Conservation (phyloP, 2,113 vertebrate genomes). For the Odobenus rosmarus region DNA sequence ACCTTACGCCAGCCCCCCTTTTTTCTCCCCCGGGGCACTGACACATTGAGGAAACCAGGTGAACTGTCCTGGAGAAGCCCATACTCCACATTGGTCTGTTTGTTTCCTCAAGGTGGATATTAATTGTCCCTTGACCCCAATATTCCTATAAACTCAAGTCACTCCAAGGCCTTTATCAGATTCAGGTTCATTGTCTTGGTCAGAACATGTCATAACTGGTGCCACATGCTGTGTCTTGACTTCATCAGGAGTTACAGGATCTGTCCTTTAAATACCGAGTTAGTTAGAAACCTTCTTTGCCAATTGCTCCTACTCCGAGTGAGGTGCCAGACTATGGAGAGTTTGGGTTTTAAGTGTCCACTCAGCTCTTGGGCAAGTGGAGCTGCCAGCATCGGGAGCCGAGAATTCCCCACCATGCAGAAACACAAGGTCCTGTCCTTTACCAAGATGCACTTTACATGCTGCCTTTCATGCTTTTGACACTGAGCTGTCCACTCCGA, state of each 20-base stretch:
- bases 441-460: conserved; percentile 45
- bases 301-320: not conserved
- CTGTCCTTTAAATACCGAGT: not conserved
- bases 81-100: not conserved
- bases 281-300: not conserved
- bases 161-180: not conserved
- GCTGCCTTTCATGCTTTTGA: conserved; percentile 53
- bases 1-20: not conserved
- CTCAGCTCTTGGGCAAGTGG: not conserved
- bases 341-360: not conserved
- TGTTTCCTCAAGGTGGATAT: not conserved
- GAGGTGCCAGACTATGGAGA: not conserved
- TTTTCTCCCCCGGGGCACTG: not conserved
- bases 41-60: not conserved
- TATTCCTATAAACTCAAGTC: not conserved
- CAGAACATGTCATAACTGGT: no score
- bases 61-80: not conserved
- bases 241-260: not conserved
- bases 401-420: no score
- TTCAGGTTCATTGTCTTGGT: not conserved
- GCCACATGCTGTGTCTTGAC: not conserved
- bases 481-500: conserved; percentile 68
- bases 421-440: not conserved
- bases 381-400: not conserved
- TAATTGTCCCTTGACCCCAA: not conserved